These are phyloP conservation scores for Enhydra lutris DNA, from an alignment of 2,113 vertebrate species.

Conservation along the genomic window DNA sequence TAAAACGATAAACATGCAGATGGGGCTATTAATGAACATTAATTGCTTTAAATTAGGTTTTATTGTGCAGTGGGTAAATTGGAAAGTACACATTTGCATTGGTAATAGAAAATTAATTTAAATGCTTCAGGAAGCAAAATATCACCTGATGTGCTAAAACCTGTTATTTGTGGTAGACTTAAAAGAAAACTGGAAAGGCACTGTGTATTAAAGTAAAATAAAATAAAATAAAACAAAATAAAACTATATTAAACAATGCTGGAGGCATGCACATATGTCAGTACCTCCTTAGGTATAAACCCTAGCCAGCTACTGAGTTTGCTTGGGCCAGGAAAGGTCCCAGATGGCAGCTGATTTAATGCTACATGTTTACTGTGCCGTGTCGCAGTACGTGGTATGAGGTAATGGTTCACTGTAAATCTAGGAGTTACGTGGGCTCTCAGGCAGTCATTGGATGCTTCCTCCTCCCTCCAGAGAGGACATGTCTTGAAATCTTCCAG, in stretches of 20 bases:
- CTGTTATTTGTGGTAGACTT: slow-evolving; percentile 64
- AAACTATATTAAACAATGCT: not conserved
- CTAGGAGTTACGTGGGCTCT: not conserved
- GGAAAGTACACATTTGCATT: slow-evolving; percentile 79
- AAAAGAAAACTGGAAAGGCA: slow-evolving; percentile 53
- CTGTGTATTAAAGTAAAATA: slow-evolving; percentile 29
- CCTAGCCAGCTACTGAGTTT: not conserved
- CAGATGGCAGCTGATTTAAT: slow-evolving; percentile 18
- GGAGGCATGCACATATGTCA: not conserved
- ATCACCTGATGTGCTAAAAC: slow-evolving; percentile 76
- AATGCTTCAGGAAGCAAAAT: slow-evolving; percentile 78
- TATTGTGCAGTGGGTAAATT: slow-evolving; percentile 78
- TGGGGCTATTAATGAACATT: slow-evolving; percentile 79
- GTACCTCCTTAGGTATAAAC: not conserved
- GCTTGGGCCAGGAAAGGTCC: not conserved
- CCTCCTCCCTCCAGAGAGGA: not conserved
- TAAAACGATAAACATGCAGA: slow-evolving; percentile 78
- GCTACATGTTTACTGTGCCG: not conserved
- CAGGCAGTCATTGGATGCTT: not conserved
- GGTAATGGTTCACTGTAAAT: not conserved
- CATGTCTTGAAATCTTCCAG: slow-evolving; percentile 12
- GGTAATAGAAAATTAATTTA: slow-evolving; percentile 79
- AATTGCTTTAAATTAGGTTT: slow-evolving; percentile 80
- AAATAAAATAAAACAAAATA: not conserved
- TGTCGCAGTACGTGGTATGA: not conserved